These are phyloP conservation scores for Petromus typicus DNA, from an alignment of 2,113 vertebrate species.

Conservation along the genomic window DNA sequence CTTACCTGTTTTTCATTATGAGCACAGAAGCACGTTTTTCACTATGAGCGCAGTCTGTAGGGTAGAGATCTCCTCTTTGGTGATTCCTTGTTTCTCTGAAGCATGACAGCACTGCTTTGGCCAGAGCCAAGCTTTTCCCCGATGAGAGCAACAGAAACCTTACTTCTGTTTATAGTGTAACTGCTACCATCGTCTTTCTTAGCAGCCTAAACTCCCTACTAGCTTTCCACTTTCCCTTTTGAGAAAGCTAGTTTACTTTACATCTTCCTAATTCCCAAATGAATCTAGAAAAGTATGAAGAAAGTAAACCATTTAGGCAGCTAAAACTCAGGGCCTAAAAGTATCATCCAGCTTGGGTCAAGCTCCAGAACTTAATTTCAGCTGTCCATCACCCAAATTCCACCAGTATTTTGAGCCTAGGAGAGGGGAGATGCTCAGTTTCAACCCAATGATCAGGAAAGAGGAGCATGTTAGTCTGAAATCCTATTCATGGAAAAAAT, in stretches of 20 bases:
- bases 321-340: not conserved
- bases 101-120: not conserved
- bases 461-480: slow-evolving; percentile 14
- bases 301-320: not conserved
- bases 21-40: too few species aligned
- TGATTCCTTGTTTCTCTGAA: not conserved
- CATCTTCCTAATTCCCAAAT: slow-evolving; percentile 7
- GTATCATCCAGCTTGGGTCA: not conserved
- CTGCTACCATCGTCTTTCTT: slow-evolving; percentile 1
- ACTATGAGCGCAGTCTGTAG: too few species aligned
- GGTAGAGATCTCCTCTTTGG: not conserved
- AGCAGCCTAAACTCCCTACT: not conserved
- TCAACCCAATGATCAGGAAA: not conserved
- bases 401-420: not conserved
- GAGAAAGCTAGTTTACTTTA: not conserved
- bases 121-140: not conserved
- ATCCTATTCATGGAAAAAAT: slow-evolving; percentile 7
- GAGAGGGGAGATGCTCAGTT: not conserved
- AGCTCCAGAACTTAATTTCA: not conserved
- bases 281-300: not conserved
- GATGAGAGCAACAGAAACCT: not conserved
- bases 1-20: not conserved
- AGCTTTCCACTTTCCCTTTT: not conserved
- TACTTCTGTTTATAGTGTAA: not conserved
- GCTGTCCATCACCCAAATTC: slow-evolving; percentile 30